These are phyloP conservation scores for Ceratosolen solmsi DNA, from an alignment of 1,140 invertebrate genomes.

Conservation along the genomic window DNA sequence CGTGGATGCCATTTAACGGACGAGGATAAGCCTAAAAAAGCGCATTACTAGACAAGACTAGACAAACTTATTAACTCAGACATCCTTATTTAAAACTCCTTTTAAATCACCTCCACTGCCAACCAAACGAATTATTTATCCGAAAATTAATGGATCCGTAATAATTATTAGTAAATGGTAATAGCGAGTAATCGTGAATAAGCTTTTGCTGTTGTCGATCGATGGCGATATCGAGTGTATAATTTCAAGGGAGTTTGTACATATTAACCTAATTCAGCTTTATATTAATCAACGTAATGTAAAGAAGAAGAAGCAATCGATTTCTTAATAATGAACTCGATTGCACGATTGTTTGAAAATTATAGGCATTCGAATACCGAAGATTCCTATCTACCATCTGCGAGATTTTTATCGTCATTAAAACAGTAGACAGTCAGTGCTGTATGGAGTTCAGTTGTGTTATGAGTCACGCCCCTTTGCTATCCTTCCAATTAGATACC, in stretches of 20 bases:
- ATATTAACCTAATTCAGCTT: constrained; percentile 34
- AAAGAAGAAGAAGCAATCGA: constrained; percentile 29
- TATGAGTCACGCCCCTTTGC: constrained; percentile 46
- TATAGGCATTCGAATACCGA: constrained; percentile 38
- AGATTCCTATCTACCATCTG: constrained; percentile 48
- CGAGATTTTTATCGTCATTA: constrained; percentile 51
- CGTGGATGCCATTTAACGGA: too few relatives aligned
- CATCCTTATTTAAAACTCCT: too few relatives aligned
- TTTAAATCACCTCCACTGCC: too few relatives aligned
- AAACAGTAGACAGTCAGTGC: constrained; percentile 43
- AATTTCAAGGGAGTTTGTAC: constrained; percentile 1
- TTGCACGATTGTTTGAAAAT: constrained; percentile 41
- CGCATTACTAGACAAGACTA: too few relatives aligned
- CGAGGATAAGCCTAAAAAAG: too few relatives aligned
- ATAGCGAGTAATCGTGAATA: too few relatives aligned
- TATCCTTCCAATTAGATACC: constrained; percentile 52
- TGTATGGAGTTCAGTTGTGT: constrained; percentile 39
- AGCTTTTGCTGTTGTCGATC: too few relatives aligned
- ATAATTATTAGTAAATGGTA: too few relatives aligned
- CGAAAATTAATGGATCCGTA: too few relatives aligned
- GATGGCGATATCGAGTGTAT: constrained; percentile 8
- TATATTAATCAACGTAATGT: constrained; percentile 32
- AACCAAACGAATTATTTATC: too few relatives aligned
- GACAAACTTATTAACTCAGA: too few relatives aligned
- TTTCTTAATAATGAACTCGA: constrained; percentile 39